These are phyloP conservation scores for Gonioctena quinquepunctata DNA, from an alignment of 1,140 invertebrate genomes.

Conservation along the genomic window DNA sequence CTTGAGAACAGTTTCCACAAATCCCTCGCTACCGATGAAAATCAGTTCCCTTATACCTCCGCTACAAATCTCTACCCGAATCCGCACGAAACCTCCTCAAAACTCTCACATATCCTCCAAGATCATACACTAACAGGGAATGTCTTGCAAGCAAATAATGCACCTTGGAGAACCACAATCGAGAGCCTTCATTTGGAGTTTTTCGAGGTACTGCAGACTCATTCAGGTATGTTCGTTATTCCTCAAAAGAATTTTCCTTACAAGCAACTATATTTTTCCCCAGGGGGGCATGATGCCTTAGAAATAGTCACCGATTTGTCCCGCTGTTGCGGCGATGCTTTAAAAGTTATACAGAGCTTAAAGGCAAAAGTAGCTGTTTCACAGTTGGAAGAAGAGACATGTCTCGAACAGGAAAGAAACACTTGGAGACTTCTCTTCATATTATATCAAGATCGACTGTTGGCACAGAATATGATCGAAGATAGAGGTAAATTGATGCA, in stretches of 20 bases:
- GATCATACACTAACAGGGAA: conserved; percentile 54
- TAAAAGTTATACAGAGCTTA: conserved; percentile 57
- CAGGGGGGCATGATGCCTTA: conserved; percentile 59
- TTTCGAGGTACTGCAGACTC: conserved; percentile 61
- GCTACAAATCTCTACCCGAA: conserved; percentile 16
- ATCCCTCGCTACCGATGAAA: conserved; percentile 7
- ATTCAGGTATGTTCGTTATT: conserved; percentile 44
- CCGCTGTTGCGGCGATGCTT: conserved; percentile 60
- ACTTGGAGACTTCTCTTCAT: conserved; percentile 84
- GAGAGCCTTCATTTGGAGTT: conserved; percentile 64
- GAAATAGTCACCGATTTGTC: conserved; percentile 63
- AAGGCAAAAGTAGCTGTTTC: conserved; percentile 53
- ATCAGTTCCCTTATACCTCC: conserved; percentile 47
- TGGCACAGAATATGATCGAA: conserved; percentile 43
- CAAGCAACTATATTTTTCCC: background rate
- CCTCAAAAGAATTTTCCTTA: background rate
- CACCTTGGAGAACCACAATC: conserved; percentile 58
- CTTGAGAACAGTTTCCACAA: conserved; percentile 31
- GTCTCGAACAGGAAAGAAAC: conserved; percentile 80
- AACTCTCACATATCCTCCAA: conserved; percentile 53
- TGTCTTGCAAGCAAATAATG: conserved; percentile 54
- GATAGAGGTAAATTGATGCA: conserved; percentile 20
- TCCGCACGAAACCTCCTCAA: conserved; percentile 49
- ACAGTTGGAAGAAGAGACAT: conserved; percentile 59
- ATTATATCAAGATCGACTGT: conserved; percentile 77